These are phyloP conservation scores for Drosophila maculinotata DNA, from an alignment of 2,888 invertebrate species.

Conservation along the genomic window DNA sequence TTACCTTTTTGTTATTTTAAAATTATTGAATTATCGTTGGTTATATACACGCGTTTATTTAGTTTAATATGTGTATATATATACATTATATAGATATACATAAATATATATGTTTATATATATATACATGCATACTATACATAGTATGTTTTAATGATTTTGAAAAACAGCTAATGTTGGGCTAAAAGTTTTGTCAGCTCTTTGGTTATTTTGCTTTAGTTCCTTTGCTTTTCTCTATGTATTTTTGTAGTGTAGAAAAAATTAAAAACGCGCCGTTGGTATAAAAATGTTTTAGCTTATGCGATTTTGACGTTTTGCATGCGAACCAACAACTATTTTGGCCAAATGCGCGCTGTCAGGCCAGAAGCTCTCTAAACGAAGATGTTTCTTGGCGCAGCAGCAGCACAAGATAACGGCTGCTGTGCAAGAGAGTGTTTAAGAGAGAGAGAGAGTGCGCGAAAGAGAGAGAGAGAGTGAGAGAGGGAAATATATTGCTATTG, in stretches of 20 bases:
- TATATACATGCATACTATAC: conserved; percentile 39
- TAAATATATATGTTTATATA: conserved; percentile 34
- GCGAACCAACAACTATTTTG: conserved; percentile 84
- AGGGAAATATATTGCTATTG: conserved; percentile 25
- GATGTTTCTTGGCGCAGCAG: conserved; percentile 49
- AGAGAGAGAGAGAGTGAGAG: conserved; percentile 12
- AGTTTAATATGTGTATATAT: conserved; percentile 49
- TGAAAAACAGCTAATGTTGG: conserved; percentile 42
- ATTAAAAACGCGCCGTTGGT: conserved; percentile 83
- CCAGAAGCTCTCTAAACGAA: conserved; percentile 73
- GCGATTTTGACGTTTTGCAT: conserved; percentile 84
- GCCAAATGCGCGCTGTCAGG: conserved; percentile 73
- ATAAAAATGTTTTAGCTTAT: conserved; percentile 82
- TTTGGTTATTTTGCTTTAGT: conserved; percentile 34
- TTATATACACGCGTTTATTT: conserved; percentile 69
- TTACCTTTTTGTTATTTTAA: conserved; percentile 67
- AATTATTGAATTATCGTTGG: conserved; percentile 69
- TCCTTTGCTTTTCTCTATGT: conserved; percentile 49
- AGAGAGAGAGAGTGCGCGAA: conserved; percentile 19
- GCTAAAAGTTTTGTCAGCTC: conserved; percentile 46
- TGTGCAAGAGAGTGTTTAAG: conserved; percentile 32
- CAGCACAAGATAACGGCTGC: conserved; percentile 50
- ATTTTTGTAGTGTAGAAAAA: conserved; percentile 71
- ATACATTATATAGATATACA: conserved; percentile 23
- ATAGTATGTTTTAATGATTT: conserved; percentile 22